These are phyloP conservation scores for Salvelinus sp. DNA, from an alignment of 2,113 vertebrate species.

Conservation along the genomic window DNA sequence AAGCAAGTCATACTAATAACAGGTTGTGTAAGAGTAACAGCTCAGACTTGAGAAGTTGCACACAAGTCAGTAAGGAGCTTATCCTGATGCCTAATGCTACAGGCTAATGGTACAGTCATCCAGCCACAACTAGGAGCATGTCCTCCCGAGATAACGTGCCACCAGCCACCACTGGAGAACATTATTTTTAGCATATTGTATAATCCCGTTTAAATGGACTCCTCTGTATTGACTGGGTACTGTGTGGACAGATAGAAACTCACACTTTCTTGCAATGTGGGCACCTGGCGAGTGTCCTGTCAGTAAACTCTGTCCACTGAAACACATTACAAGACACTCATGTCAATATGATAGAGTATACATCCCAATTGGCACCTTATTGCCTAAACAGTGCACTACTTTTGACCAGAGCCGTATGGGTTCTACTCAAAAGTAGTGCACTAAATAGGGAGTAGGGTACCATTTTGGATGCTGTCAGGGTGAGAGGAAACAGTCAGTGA, in stretches of 20 bases:
- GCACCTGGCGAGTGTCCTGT: conserved; percentile 87
- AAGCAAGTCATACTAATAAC: background rate
- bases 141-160: too few species aligned
- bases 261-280: conserved; percentile 94
- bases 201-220: too few species aligned
- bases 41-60: background rate
- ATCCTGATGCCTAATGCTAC: background rate
- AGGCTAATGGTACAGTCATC: background rate
- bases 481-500: background rate
- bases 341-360: background rate
- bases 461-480: background rate
- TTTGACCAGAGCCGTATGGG: too few species aligned
- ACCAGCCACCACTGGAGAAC: too few species aligned
- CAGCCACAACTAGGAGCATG: background rate
- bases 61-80: background rate
- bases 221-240: background rate
- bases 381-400: too few species aligned
- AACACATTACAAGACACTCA: conserved; percentile 21
- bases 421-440: too few species aligned
- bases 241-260: conserved; percentile 60
- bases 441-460: background rate
- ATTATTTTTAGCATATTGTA: too few species aligned
- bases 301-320: conserved; percentile 93
- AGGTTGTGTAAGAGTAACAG: background rate
- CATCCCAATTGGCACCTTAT: background rate